phyloP scores from a whole-genome alignment of 1,140 invertebrate genomes.

The Limonius californicus region DNA sequence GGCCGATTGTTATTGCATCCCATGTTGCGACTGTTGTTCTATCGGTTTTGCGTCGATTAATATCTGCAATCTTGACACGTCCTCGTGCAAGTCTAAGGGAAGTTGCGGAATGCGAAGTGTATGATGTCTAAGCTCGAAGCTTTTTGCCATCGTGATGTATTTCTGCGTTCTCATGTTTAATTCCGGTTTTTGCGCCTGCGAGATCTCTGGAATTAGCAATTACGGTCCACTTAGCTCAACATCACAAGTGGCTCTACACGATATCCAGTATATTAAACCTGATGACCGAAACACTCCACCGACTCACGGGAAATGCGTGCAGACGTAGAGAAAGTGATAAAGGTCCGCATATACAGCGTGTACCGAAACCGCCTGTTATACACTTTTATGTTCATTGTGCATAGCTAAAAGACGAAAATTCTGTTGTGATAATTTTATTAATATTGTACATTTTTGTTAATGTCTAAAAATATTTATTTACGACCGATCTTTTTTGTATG shows the following conservation, averaged over 20 bases:
- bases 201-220: not conserved
- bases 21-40: not conserved
- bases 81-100: not conserved
- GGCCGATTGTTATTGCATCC: not conserved
- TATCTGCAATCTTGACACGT: not conserved
- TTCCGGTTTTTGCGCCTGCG: not conserved
- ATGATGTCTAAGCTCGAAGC: not conserved
- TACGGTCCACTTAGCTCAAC: not conserved
- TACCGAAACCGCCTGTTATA: too few relatives aligned
- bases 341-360: too few relatives aligned
- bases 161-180: conserved; percentile 1
- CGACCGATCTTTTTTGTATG: too few relatives aligned
- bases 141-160: not conserved
- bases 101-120: not conserved
- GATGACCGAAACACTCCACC: too few relatives aligned
- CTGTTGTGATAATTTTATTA: too few relatives aligned
- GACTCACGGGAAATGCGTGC: not conserved
- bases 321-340: too few relatives aligned
- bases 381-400: too few relatives aligned
- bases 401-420: too few relatives aligned
- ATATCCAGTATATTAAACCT: too few relatives aligned
- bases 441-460: too few relatives aligned
- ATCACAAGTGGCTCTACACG: not conserved
- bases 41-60: not conserved
- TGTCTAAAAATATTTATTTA: too few relatives aligned